Conservation (phyloP, 30 jellyfish, hydroid and myxozoan genomes). For the Nemopilema nomurai region DNA sequence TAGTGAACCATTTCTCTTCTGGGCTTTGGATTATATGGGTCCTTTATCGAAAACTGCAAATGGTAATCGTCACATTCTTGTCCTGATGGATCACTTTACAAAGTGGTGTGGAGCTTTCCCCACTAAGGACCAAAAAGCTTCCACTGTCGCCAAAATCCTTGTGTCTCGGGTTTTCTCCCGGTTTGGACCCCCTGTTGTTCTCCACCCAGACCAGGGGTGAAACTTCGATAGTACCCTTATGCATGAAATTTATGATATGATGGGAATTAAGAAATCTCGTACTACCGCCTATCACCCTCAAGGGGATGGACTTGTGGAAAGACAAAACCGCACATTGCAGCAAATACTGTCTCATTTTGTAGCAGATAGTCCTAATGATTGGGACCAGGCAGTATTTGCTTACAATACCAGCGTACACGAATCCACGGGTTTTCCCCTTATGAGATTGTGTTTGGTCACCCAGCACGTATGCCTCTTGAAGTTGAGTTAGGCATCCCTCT, state of each 20-base stretch:
- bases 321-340: conserved; percentile 45
- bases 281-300: conserved; percentile 62
- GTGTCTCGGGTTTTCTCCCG: conserved; percentile 51
- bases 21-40: conserved; percentile 62
- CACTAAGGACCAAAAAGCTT: conserved; percentile 31
- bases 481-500: conserved; percentile 51
- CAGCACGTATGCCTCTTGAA: conserved; percentile 58
- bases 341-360: conserved; percentile 1
- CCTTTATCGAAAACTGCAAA: conserved; percentile 36
- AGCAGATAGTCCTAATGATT: conserved; percentile 17
- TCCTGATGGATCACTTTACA: conserved; percentile 61
- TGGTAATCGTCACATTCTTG: conserved; percentile 58
- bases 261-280: conserved; percentile 54
- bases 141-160: conserved; percentile 50
- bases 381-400: conserved; percentile 64
- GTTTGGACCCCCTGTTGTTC: conserved; percentile 37
- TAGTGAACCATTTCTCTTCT: conserved; percentile 33
- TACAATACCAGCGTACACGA: conserved; percentile 41
- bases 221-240: conserved; percentile 44
- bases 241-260: conserved; percentile 46
- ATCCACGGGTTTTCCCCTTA: conserved; percentile 56
- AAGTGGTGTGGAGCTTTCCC: conserved; percentile 72
- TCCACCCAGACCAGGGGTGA: conserved; percentile 60
- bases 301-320: conserved; percentile 48
- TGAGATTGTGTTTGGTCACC: conserved; percentile 63